Base-by-base conservation (phyloP, 2,888 invertebrate genomes). In the Panorpa germanica region DNA sequence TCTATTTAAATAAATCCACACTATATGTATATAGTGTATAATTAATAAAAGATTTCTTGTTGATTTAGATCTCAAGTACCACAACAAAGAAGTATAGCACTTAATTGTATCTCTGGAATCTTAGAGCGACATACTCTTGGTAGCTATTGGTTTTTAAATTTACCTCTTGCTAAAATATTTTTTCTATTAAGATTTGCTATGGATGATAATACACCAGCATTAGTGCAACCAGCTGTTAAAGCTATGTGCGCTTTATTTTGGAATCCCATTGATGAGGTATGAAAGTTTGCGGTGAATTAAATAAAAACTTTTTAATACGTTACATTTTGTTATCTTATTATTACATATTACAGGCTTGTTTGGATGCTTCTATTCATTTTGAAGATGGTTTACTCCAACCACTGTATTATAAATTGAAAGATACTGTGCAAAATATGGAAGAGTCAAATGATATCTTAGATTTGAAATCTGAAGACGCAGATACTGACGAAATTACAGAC, bases 181-280 rank as follows among this genome's bases (percentile, higher is more conserved):
- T 72, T 90, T 43, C 56, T 90, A 2, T 44, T 90, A 29, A 65
- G 91, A 41, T 81, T 82, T 55, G 76, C 85, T 2, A 54, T 91
- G 39, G 91, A 93, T 53, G 88, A 90, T 44, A 73, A 75, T 40
- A 69, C 73, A 15, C 61, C 69, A 1, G 62, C 70, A 3, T 65
- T 81, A 25, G 51, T 86, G 21, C 71, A 74, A 40, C 71, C 83
- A n/a, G 67, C 80, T 9, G 56, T 85, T 10, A 70, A 68, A 48
- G 76, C 77, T 0, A 56, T 91, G 43, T 65, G 76, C 35, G 70
- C 73, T 45, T 58, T 90, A 23, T 52, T 86, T 26, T 76, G 66
- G 40, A 75, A 74, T 40, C 69, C 72, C 44, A 62, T 75, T 10
- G 90, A 90, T 55, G 88, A 90, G 48, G 61, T 64, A 32, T 31